A percentile compares a stretch with the other conserved stretches of the same genome.
Conservation (phyloP, 2,888 invertebrate genomes). For the Dusona sp. region DNA sequence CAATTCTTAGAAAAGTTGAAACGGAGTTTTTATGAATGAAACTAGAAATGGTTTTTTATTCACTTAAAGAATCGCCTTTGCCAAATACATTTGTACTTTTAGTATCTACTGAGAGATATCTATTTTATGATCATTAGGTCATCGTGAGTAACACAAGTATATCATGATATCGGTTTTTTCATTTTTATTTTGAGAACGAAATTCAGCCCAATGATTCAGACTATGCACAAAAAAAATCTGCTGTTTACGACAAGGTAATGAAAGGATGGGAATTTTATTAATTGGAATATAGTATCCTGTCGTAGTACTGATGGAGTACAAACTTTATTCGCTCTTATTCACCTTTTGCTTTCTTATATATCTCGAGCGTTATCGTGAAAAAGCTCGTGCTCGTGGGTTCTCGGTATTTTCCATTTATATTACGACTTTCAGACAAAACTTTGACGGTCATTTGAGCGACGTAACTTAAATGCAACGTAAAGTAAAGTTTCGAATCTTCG, state of each 20-base stretch:
- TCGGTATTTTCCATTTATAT: background rate
- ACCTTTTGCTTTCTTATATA: too few relatives aligned
- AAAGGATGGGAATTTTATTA: background rate
- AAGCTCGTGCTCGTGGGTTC: background rate
- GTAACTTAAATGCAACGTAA: too few relatives aligned
- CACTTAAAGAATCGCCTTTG: background rate
- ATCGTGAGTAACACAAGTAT: background rate
- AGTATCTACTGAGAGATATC: background rate
- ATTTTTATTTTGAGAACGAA: background rate
- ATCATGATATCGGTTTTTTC: background rate
- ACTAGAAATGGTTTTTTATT: background rate
- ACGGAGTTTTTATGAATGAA: background rate
- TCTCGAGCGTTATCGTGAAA: background rate
- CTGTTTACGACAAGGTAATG: too few relatives aligned
- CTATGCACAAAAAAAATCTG: too few relatives aligned
- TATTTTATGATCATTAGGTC: background rate
- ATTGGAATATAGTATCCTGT: background rate
- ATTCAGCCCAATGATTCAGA: background rate
- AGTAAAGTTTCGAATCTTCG: conserved; percentile 11
- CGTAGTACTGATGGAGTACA: background rate
- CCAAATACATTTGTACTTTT: background rate
- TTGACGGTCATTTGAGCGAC: background rate
- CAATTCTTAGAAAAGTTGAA: background rate
- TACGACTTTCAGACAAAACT: background rate
- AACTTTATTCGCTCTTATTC: too few relatives aligned